Evolutionary conservation across 2,888 invertebrate genomes (phyloP).

Genomic region (Pammene aurita): DNA sequence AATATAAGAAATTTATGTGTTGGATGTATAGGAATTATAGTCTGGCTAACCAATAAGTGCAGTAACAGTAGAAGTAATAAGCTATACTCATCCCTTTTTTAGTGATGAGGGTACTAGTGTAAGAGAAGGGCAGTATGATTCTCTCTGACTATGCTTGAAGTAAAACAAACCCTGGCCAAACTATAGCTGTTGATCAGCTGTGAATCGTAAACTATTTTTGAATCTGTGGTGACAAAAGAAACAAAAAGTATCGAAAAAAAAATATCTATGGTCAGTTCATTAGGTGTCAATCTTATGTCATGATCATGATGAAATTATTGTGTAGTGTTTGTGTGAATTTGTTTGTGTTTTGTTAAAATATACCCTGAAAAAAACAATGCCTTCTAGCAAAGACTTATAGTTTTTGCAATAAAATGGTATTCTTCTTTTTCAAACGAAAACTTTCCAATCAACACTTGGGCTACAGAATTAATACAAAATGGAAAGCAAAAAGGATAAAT

Average conservation of each 20-base stretch:
- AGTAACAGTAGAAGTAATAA: no score
- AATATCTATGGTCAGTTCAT: background rate
- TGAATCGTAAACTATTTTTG: background rate
- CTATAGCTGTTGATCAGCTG: no score
- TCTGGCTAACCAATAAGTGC: no score
- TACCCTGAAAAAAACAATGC: conserved; percentile 21
- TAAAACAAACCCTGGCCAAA: no score
- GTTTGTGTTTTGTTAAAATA: conserved; percentile 28
- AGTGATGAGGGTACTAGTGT: no score
- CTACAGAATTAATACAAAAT: conserved; percentile 49
- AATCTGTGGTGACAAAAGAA: background rate
- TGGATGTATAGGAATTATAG: background rate
- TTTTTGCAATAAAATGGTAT: conserved; percentile 36
- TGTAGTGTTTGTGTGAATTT: conserved; percentile 31
- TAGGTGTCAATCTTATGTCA: background rate
- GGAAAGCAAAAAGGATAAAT: conserved; percentile 69
- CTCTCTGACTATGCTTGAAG: no score
- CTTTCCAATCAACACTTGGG: conserved; percentile 25
- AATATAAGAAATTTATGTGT: no score
- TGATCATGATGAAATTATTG: conserved; percentile 22
- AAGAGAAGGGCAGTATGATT: no score
- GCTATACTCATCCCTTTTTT: no score
- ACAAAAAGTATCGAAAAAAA: background rate
- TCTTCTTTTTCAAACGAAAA: conserved; percentile 21
- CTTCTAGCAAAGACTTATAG: conserved; percentile 32